phyloP scores from a whole-genome alignment of 1,140 invertebrate species.

The Vollenhovia emeryi region DNA sequence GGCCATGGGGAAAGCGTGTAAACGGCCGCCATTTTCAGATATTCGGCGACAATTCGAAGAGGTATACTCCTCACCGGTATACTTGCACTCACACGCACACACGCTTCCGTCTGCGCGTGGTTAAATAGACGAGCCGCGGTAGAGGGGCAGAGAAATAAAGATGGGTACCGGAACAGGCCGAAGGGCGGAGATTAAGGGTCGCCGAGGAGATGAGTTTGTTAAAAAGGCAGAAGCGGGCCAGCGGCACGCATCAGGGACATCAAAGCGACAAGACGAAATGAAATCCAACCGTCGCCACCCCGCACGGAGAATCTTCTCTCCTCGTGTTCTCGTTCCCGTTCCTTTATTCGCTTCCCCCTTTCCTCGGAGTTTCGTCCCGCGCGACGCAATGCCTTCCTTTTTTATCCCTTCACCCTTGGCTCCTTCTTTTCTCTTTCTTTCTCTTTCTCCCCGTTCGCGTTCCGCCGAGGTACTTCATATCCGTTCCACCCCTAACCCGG shows the following conservation, averaged over 20 bases:
- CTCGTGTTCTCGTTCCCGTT: conserved; percentile 59
- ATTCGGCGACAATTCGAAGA: conserved; percentile 61
- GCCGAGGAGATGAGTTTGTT: conserved; percentile 85
- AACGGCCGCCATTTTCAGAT: conserved; percentile 58
- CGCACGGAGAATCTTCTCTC: conserved; percentile 68
- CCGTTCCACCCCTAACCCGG: conserved; percentile 61
- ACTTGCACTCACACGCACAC: background rate
- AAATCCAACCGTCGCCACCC: conserved; percentile 82
- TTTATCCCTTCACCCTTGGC: conserved; percentile 69
- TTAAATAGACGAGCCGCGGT: conserved; percentile 55
- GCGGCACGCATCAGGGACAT: conserved; percentile 85
- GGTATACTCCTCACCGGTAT: conserved; percentile 2
- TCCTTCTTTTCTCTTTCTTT: conserved; percentile 61
- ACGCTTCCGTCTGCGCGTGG: conserved; percentile 22
- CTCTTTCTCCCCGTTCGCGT: conserved; percentile 54
- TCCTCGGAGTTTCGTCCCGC: conserved; percentile 51
- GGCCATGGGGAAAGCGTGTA: conserved; percentile 46
- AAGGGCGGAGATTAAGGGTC: conserved; percentile 85
- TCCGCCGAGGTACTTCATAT: conserved; percentile 68
- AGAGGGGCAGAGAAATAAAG: conserved; percentile 67
- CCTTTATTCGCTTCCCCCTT: conserved; percentile 59
- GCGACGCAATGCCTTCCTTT: conserved; percentile 56
- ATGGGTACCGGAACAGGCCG: conserved; percentile 73
- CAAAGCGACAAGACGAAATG: conserved; percentile 85
- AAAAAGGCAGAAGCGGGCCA: conserved; percentile 85